These are phyloP conservation scores for Neria commutata DNA, from an alignment of 2,888 invertebrate genomes.

Conservation along the genomic window DNA sequence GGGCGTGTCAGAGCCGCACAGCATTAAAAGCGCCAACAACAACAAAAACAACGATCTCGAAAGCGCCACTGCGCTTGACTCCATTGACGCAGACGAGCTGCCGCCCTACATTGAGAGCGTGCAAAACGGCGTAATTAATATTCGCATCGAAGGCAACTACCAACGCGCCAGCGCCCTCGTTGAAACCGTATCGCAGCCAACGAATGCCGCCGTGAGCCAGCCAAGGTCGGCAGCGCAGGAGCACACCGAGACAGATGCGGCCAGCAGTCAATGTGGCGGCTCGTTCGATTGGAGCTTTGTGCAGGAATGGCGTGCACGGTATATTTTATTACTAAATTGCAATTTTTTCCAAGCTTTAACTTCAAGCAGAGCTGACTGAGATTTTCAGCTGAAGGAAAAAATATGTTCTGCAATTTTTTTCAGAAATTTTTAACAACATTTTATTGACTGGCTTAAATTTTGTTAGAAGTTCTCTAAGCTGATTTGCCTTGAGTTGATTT, in stretches of 20 bases:
- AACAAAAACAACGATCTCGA: background rate
- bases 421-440: too few species aligned
- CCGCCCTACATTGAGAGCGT: conserved; percentile 62
- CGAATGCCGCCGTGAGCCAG: conserved; percentile 49
- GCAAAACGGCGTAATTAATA: conserved; percentile 66
- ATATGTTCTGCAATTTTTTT: too few species aligned
- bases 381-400: too few species aligned
- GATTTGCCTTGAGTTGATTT: too few species aligned
- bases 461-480: too few species aligned
- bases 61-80: background rate
- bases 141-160: conserved; percentile 69
- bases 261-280: conserved; percentile 56
- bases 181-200: conserved; percentile 61
- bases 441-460: too few species aligned
- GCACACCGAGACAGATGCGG: conserved; percentile 25
- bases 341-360: background rate
- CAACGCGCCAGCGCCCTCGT: conserved; percentile 69
- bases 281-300: conserved; percentile 77
- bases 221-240: conserved; percentile 32
- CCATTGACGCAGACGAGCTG: conserved; percentile 52
- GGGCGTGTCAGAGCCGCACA: conserved; percentile 18
- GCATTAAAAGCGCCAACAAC: conserved; percentile 4
- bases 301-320: conserved; percentile 76
- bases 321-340: too few species aligned
- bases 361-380: background rate